Percentiles rank a stretch among this genome's conserved stretches.
Conservation (phyloP, 2,888 invertebrate species). For the Reticulitermes lucifugus region DNA sequence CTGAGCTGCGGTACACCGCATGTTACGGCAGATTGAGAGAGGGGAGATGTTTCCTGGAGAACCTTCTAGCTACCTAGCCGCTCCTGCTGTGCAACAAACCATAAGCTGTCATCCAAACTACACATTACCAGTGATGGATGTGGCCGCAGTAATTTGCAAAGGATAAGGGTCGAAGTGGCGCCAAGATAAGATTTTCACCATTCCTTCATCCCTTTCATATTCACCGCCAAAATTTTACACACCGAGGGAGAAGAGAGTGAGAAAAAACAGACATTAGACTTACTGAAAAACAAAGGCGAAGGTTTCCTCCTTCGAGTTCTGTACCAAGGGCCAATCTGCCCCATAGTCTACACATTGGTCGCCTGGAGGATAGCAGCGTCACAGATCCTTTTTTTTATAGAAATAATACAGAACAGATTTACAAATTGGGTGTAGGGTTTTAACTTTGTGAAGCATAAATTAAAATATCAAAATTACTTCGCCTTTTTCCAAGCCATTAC, state of each 20-base stretch:
- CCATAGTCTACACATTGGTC: too few species aligned
- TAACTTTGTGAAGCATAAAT: too few species aligned
- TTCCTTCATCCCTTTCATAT: not conserved
- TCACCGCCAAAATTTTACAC: not conserved
- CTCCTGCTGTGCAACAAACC: constrained; percentile 13
- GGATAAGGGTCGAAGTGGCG: constrained; percentile 12
- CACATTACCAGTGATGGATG: constrained; percentile 34
- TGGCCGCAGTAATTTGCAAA: constrained; percentile 28
- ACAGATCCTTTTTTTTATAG: too few species aligned
- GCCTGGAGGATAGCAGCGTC: too few species aligned
- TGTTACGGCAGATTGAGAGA: not conserved
- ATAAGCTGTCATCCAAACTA: constrained; percentile 11
- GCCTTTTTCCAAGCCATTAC: too few species aligned
- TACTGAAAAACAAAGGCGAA: constrained; percentile 1
- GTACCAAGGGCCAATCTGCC: too few species aligned
- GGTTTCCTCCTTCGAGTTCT: not conserved
- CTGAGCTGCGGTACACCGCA: not conserved
- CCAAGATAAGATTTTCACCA: not conserved
- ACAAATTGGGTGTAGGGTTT: too few species aligned
- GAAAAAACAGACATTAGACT: not conserved
- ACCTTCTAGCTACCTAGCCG: constrained; percentile 1
- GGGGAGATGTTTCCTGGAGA: not conserved
- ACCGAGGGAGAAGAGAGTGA: not conserved
- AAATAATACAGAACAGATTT: too few species aligned
- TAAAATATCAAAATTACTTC: too few species aligned